Evolutionary conservation across 2,113 vertebrate genomes (phyloP), one percentile per base, ranked within the genome.

Genomic region (Verasper variegatus): DNA sequence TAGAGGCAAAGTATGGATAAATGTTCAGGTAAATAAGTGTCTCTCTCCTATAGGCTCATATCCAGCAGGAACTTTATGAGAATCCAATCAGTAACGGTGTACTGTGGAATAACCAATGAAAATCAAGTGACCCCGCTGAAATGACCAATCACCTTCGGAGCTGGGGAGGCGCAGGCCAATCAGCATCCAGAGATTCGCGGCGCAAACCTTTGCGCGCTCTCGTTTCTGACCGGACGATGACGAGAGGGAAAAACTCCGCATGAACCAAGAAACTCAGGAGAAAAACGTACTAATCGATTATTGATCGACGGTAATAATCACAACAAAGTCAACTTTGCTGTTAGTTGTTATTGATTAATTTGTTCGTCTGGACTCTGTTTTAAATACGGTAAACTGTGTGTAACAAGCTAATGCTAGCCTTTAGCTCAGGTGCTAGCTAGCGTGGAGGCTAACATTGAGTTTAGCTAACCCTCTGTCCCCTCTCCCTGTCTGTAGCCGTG

Each of bases 141-240:
- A 15, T 3, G 15, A 58, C 91, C 89, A 91, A 89, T 90, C 84
- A 87, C 1, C 3, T 52, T 52, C 24, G 0, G 45, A 15, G 0
- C 1, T 5, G 12, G 6, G 6, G 1, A 17, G 5, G 0, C 1
- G 1, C 60, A 20, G 71, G 5, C 83, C 85, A 89, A 89, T 87
- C 54, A 3, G 42, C 20, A 8, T 9, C 17, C 4, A 58, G 3
- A 42, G 2, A 11, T 26, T 18, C 0, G 0, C 0, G 21, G n/a
- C 4, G 20, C 20, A 0, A 57, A 7, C 1, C 12, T 40, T 72
- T 63, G 12, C 66, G 85, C 76, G 47, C 21, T 9, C 0, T 71
- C 23, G 1, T 10, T 0, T 7, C 0, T 59, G 17, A 2, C 1
- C 15, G 3, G 5, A 0, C 17, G 5, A 2, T 0, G 1, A 21